Evolutionary conservation across 2,888 invertebrate genomes (phyloP), one percentile per base, ranked within the genome.

Genomic region (Subacronicta megacephala): DNA sequence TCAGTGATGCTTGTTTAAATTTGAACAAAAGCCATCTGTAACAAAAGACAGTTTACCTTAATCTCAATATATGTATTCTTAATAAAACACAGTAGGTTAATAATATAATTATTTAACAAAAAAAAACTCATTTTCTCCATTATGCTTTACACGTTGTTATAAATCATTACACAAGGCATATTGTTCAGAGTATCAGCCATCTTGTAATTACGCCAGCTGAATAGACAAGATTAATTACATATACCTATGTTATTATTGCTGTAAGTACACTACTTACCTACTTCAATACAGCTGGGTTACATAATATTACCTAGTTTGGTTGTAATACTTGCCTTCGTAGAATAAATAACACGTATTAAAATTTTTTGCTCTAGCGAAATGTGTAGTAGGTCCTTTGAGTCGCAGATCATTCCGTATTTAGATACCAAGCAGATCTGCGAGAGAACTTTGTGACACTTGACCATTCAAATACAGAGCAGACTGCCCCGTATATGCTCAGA

Each of bases 141-240:
- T 29, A 16, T 44, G 20, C 43, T 53, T 36, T 38, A 36, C 43
- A 59, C 33, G 12, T 4, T 12, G 43, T 47, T 62, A 66, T 66
- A 49, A 65, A 62, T 65, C 56, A 66, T 47, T 29, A 13, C 36
- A 20, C 66, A 45, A 52, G 51, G 47, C 37, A 52, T 38, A 66
- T 66, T 66, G 65, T 66, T 20, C 40, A 40, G 55, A n/a, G 29
- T 72, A 57, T 62, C 65, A 61, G 42, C 46, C 56, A 51, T 65
- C 65, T 51, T 45, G 45, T 72, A 72, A 72, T 72, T 72, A 72
- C 56, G 29, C 31, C 33, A 40, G 20, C 20, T 52, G 68, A 72
- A 62, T 69, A 59, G 51, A 57, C 43, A 54, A 57, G 53, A 69
- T 72, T 72, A 72, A 72, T 72, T 52, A 54, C n/a, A n/a, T n/a